Conservation (phyloP, 1,140 invertebrate genomes). For the Caerostris darwini region DNA sequence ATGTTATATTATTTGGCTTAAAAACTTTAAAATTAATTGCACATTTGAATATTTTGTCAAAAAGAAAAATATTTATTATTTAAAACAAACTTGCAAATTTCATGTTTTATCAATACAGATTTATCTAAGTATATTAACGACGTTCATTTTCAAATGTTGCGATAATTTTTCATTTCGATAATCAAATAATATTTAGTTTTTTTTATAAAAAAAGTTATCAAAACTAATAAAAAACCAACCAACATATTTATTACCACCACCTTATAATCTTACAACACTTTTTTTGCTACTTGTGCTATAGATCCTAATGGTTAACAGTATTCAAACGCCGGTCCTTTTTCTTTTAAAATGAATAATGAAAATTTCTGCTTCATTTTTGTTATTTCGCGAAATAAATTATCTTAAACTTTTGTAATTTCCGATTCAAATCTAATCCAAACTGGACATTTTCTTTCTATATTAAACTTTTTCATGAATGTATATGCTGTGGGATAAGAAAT, state of each 20-base stretch:
- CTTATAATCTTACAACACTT: background rate
- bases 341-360: background rate
- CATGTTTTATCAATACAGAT: background rate
- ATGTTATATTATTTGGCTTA: background rate
- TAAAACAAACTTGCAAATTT: too few relatives aligned
- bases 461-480: background rate
- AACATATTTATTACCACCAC: background rate
- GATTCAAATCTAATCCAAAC: slow-evolving; percentile 2
- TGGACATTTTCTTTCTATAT: background rate
- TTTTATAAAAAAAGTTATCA: background rate
- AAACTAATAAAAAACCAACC: background rate
- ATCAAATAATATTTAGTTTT: background rate
- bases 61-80: too few relatives aligned
- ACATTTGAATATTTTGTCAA: too few relatives aligned
- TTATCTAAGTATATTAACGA: background rate
- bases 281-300: background rate
- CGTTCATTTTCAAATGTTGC: background rate
- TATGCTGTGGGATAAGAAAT: background rate
- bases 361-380: background rate
- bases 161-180: background rate
- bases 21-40: background rate
- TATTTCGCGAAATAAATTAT: background rate
- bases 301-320: background rate
- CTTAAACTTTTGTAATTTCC: background rate
- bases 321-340: background rate